These are phyloP conservation scores for Mellilla xanthometata DNA, from an alignment of 2,888 invertebrate species.

Conservation along the genomic window DNA sequence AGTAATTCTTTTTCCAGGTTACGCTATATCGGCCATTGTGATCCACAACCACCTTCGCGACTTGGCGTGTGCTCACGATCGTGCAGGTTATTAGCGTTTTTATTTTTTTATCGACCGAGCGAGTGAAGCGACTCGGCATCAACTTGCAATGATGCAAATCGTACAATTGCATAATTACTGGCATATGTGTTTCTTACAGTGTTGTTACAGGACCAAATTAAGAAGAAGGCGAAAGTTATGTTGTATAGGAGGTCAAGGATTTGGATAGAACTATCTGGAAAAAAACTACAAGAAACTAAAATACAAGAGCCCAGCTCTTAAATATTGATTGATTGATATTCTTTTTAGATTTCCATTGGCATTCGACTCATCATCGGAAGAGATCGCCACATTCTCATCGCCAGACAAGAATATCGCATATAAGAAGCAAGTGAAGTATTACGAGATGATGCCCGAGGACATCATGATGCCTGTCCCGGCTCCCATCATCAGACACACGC, in stretches of 20 bases:
- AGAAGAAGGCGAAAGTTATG: too few species aligned
- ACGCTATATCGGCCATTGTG: conserved; percentile 65
- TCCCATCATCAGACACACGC: conserved; percentile 55
- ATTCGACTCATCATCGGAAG: conserved; percentile 43
- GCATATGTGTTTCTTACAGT: too few species aligned
- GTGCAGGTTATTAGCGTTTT: conserved; percentile 3
- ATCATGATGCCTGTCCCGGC: conserved; percentile 54
- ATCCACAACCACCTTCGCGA: conserved; percentile 41
- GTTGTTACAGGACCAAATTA: too few species aligned
- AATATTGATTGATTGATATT: too few species aligned
- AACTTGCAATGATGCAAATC: too few species aligned
- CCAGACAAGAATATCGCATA: neutral
- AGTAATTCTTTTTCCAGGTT: conserved; percentile 52
- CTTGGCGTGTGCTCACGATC: conserved; percentile 8
- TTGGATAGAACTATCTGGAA: too few species aligned
- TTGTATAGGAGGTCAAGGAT: too few species aligned
- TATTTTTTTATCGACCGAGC: too few species aligned
- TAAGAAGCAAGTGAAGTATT: conserved; percentile 59
- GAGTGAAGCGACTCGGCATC: too few species aligned
- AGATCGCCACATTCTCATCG: conserved; percentile 2
- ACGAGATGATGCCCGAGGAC: conserved; percentile 53
- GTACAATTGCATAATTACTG: too few species aligned
- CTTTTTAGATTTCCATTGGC: conserved; percentile 32
- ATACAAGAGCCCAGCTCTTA: too few species aligned
- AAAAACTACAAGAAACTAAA: too few species aligned